Base-by-base conservation (phyloP, 64 coral and sea anemone genomes). In the Pachyseris speciosa region DNA sequence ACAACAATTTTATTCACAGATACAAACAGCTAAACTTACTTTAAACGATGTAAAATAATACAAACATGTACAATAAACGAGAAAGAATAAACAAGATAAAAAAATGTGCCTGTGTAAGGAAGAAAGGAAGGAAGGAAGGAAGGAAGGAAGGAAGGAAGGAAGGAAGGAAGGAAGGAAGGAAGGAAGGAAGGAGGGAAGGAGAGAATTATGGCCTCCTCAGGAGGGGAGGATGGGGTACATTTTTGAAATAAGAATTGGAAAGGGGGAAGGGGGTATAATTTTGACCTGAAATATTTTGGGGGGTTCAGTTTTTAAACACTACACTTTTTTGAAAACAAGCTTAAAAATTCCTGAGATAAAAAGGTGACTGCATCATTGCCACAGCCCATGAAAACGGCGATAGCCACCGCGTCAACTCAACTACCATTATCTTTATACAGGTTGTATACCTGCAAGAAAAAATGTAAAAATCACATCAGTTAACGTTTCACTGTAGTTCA, bases 251-350 rank as follows among this genome's bases (percentile, higher is more conserved):
- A 65, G 28, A 65, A 65, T 65, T 65, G 61, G 28, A 24, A 65
- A 65, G 61, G 61, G 61, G 61, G 61, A 65, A 24, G 61, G 61
- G 61, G 61, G 27, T 65, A 64, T 32, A 65, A 65, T 65, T 32
- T 65, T 65, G 2, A 30, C 1, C 28, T 28, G 0, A 65, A 65
- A 65, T 10, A 7, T 31, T 65, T 65, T 65, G 61, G 28, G 28
- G 28, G 61, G 27, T 25, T 65, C 61, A 32, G 61, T 65, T 65
- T 65, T 65, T 2, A 65, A 65, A 65, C 61, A 65, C 61, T 65
- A 65, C 61, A 65, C 61, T 32, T 65, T 65, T 65, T 32, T 32
- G 61, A 65, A 65, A 65, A 65, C 61, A n/a, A n/a, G n/a, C n/a
- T n/a, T n/a, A n/a, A n/a, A n/a, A n/a, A n/a, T n/a, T n/a, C n/a